Conservation (phyloP, 2,797 vertebrate genomes). For the Hemitrygon akajei region DNA sequence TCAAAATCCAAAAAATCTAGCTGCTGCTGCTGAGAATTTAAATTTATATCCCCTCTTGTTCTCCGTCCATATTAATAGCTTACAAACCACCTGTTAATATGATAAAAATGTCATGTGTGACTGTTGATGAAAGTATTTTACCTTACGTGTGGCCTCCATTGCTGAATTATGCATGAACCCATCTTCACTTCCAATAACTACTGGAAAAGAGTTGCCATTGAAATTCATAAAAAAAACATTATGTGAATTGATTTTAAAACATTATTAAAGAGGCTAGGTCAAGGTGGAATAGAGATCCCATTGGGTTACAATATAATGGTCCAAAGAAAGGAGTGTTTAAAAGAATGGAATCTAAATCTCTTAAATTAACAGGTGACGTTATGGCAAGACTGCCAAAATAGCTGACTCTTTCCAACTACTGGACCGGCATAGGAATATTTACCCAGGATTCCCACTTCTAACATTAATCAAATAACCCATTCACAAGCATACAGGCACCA, state of each 20-base stretch:
- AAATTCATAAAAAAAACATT: neutral
- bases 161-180: constrained; percentile 3
- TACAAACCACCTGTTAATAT: neutral
- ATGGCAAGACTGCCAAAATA: neutral
- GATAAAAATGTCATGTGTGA: neutral
- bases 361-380: neutral
- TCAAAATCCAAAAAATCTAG: neutral
- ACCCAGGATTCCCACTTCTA: neutral
- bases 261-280: neutral
- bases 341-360: neutral
- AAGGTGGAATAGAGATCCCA: neutral
- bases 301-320: neutral
- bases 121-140: neutral
- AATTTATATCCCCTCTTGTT: neutral
- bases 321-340: neutral
- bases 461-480: neutral
- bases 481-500: neutral
- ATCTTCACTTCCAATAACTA: neutral
- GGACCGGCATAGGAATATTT: neutral
- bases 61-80: neutral
- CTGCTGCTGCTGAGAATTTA: constrained; percentile 5
- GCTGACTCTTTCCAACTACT: neutral
- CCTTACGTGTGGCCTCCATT: neutral
- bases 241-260: neutral
- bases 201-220: neutral